Evolutionary conservation across 2,888 invertebrate genomes (phyloP).

Genomic region (Augochlorella aurata): DNA sequence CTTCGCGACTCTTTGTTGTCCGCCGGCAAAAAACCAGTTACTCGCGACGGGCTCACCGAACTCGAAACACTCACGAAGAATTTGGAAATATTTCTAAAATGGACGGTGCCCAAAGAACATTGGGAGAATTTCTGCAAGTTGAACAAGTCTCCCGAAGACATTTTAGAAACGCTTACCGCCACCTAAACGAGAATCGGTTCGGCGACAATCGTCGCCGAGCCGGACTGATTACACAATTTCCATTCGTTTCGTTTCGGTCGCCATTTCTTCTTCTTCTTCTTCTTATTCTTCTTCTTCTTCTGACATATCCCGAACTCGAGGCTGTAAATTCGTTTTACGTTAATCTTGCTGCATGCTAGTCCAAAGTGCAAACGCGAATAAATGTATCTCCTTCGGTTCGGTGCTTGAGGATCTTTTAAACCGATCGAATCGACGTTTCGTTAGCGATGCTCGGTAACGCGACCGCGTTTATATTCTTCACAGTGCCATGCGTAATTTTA

Average conservation of each 20-base stretch:
- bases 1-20: slow-evolving; percentile 89
- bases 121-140: slow-evolving; percentile 90
- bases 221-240: background rate
- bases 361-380: slow-evolving; percentile 35
- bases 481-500: slow-evolving; percentile 66
- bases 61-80: slow-evolving; percentile 88
- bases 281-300: background rate
- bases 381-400: slow-evolving; percentile 1
- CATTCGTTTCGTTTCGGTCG: background rate
- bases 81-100: slow-evolving; percentile 89
- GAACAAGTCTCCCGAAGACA: slow-evolving; percentile 89
- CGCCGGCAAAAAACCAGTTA: slow-evolving; percentile 88
- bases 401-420: background rate
- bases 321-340: slow-evolving; percentile 5
- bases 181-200: slow-evolving; percentile 52
- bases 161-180: slow-evolving; percentile 88
- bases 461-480: background rate
- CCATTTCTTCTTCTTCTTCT: background rate
- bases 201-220: background rate
- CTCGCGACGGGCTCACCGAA: slow-evolving; percentile 83
- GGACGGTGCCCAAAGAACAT: slow-evolving; percentile 90
- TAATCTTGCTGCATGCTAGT: slow-evolving; percentile 24
- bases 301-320: background rate
- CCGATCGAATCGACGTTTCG: slow-evolving; percentile 2
- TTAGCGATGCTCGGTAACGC: background rate